phyloP scores from a whole-genome alignment of 37 sponge, comb jelly and placozoan genomes.

The Aphrocallistes beatrix region DNA sequence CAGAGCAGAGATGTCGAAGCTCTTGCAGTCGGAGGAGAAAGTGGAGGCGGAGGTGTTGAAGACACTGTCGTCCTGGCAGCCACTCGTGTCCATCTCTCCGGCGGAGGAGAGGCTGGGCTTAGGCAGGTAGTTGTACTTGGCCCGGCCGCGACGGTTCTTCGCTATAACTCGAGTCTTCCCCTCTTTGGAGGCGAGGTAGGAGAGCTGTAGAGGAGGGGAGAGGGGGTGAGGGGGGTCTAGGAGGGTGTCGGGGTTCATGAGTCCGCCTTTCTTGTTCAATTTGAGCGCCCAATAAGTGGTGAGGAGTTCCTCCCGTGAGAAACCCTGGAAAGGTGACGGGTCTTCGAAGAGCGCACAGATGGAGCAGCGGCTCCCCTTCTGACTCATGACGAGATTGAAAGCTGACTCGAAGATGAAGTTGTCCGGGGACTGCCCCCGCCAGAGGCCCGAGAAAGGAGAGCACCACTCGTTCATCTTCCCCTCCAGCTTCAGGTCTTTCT shows the following conservation, averaged over 20 bases:
- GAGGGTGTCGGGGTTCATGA: background rate
- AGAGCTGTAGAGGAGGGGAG: background rate
- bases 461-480: constrained; percentile 40
- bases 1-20: background rate
- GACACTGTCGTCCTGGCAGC: background rate
- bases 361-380: constrained; percentile 35
- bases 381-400: constrained; percentile 42
- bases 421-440: constrained; percentile 44
- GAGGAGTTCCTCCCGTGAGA: constrained; percentile 21
- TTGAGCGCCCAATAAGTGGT: background rate
- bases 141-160: background rate
- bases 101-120: background rate
- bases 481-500: background rate
- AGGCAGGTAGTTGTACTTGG: background rate
- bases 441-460: constrained; percentile 39
- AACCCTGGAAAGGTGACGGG: constrained; percentile 29
- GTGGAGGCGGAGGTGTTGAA: background rate
- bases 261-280: background rate
- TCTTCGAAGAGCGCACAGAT: constrained; percentile 37
- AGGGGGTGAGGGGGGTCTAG: background rate
- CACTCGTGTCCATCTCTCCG: background rate
- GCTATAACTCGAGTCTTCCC: background rate
- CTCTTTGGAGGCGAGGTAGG: background rate
- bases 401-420: constrained; percentile 38
- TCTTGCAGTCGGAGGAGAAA: background rate